A percentile compares a stretch with the other conserved stretches of the same genome.
phyloP scores from a whole-genome alignment of 2,888 invertebrate genomes.

The Hydrotaea diabolus region DNA sequence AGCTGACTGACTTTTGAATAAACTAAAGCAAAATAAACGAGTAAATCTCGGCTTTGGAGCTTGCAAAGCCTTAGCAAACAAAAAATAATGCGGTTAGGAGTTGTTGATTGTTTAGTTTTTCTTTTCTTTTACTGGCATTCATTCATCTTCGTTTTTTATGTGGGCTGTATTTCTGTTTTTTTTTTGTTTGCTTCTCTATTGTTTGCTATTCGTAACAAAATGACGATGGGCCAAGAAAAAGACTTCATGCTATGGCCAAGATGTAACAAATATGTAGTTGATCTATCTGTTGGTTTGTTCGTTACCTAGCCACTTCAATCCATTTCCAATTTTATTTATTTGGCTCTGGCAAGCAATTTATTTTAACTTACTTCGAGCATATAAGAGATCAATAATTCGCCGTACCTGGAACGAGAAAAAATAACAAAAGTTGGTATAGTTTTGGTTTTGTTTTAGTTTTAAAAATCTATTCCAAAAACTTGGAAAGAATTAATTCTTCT shows the following conservation, averaged over 20 bases:
- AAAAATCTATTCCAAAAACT: too few species aligned
- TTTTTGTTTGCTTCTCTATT: constrained; percentile 10
- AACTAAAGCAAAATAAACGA: constrained; percentile 44
- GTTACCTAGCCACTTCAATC: not conserved
- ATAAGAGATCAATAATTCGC: not conserved
- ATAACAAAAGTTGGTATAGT: too few species aligned
- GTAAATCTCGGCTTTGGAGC: constrained; percentile 3
- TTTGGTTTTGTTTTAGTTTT: too few species aligned
- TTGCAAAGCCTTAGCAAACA: constrained; percentile 45
- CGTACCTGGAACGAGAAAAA: not conserved
- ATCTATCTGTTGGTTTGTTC: not conserved
- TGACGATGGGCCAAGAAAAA: not conserved
- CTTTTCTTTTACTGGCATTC: constrained; percentile 40
- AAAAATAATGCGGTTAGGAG: constrained; percentile 49
- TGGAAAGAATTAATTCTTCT: too few species aligned
- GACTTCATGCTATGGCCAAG: not conserved
- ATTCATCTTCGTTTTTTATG: constrained; percentile 45
- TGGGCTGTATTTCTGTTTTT: constrained; percentile 54
- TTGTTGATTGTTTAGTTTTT: constrained; percentile 59
- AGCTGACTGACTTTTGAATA: constrained; percentile 32
- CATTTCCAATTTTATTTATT: constrained; percentile 1
- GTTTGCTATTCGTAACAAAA: constrained; percentile 1
- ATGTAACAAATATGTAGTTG: not conserved
- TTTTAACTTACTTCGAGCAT: not conserved
- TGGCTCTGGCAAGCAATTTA: not conserved